These are phyloP conservation scores for Girardinus metallicus DNA, from an alignment of 2,797 vertebrate genomes.

Conservation along the genomic window DNA sequence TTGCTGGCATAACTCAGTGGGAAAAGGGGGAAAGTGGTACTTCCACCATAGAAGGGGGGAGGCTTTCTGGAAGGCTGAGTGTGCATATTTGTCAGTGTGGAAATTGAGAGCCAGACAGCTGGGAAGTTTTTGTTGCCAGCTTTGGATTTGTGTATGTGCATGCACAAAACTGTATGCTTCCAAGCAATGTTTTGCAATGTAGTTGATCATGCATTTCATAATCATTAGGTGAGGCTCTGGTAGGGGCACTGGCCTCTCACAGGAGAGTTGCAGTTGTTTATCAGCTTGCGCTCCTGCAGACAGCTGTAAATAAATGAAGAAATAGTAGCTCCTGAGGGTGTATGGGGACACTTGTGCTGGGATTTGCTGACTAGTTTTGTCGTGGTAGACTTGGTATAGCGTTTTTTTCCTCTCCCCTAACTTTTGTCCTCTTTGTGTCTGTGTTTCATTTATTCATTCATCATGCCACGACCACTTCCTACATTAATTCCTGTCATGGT, in stretches of 20 bases:
- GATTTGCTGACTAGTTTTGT: slow-evolving; percentile 74
- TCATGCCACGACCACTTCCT: slow-evolving; percentile 62
- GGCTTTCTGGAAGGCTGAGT: slow-evolving; percentile 62
- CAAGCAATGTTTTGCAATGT: slow-evolving; percentile 30
- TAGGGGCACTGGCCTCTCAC: slow-evolving; percentile 47
- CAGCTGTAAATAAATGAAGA: slow-evolving; percentile 83
- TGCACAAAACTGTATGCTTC: slow-evolving; percentile 27
- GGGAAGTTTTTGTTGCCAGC: slow-evolving; percentile 31
- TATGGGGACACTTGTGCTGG: slow-evolving; percentile 45
- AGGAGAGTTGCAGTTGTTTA: slow-evolving; percentile 68
- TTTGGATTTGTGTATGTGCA: slow-evolving; percentile 15
- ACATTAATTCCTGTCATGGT: slow-evolving; percentile 77
- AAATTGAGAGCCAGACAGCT: slow-evolving; percentile 49
- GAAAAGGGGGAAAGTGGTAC: slow-evolving; percentile 35
- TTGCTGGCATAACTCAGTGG: slow-evolving; percentile 48
- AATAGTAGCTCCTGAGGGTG: slow-evolving; percentile 69
- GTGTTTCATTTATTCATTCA: slow-evolving; percentile 74
- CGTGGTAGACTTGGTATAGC: slow-evolving; percentile 41
- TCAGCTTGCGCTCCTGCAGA: slow-evolving; percentile 60
- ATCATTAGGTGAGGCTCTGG: slow-evolving; percentile 72
- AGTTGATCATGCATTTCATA: slow-evolving; percentile 78
- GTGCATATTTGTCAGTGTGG: slow-evolving; percentile 63
- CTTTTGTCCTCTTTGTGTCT: slow-evolving; percentile 51
- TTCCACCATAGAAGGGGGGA: slow-evolving; percentile 46
- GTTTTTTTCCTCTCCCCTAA: slow-evolving; percentile 25